Evolutionary conservation across 2,888 invertebrate genomes (phyloP), one percentile per base, ranked within the genome.

Genomic region (Monoplex corrugatus): DNA sequence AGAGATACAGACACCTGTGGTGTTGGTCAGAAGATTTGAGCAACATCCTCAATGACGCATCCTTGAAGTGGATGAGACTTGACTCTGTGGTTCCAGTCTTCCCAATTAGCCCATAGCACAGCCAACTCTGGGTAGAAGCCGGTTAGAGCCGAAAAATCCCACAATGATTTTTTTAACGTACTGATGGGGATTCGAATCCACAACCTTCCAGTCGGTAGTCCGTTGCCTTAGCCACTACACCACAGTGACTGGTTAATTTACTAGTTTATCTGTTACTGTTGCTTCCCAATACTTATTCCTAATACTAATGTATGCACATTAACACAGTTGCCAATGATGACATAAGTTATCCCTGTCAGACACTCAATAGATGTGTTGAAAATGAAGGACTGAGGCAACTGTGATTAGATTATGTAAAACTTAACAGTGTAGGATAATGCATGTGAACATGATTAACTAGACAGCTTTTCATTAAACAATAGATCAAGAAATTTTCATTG

Each of bases 281-380:
- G 28, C 28, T 1, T 13, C 32, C 6, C n/a, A n/a, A n/a, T n/a
- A 32, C n/a, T 72, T 13, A 75, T 75, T 38, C 16, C 16, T 10
- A 35, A 38, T 19, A 38, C 10, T 35, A 10, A 16, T 23, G 38
- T 40, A 28, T 0, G 43, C 16, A n/a, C 16, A n/a, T 43, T 43
- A 8, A 43, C n/a, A n/a, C n/a, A n/a, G 35, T 83, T 50, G 43
- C 83, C 50, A 32, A 28, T 83, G 83, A 83, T 83, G 83, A 83
- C 35, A 16, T 5, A 80, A 80, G 80, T 80, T 80, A 80, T 80
- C 80, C 80, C 80, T 80, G 80, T 80, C 80, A 83, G 83, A 83
- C n/a, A 32, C 50, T 13, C 1, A 19, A n/a, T 43, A 50, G n/a
- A 32, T 83, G 50, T 32, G 35, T 45, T 35, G 44, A 83, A 50